These are phyloP conservation scores for Drosophila biarmipes DNA, from an alignment of 1,140 invertebrate species.

Conservation along the genomic window DNA sequence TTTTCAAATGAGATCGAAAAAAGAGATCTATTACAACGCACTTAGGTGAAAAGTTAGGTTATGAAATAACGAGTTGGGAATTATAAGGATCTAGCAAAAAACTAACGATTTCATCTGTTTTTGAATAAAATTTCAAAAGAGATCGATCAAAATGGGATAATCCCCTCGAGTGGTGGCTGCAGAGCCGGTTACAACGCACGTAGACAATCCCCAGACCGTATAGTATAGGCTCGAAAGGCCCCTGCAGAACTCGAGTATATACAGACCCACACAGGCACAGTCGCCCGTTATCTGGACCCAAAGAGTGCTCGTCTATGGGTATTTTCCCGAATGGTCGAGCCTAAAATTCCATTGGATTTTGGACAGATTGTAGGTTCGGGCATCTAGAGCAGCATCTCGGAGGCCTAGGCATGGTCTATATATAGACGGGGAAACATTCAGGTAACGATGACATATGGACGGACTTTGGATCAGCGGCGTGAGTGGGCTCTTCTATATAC, in stretches of 20 bases:
- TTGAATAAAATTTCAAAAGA: not conserved
- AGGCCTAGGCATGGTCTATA: slow-evolving; percentile 35
- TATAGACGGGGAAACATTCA: slow-evolving; percentile 37
- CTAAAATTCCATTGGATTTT: slow-evolving; percentile 27
- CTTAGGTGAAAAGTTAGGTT: not conserved
- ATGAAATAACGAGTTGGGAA: not conserved
- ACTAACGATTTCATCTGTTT: slow-evolving; percentile 6
- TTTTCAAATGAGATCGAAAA: slow-evolving; percentile 1
- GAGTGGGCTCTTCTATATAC: slow-evolving; percentile 18
- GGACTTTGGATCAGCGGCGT: slow-evolving; percentile 39
- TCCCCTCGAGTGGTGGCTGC: not conserved
- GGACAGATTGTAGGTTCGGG: slow-evolving; percentile 2
- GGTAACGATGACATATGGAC: slow-evolving; percentile 32
- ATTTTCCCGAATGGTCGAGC: slow-evolving; percentile 31
- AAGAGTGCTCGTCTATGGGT: slow-evolving; percentile 6
- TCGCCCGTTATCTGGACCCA: slow-evolving; percentile 12
- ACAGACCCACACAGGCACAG: not conserved
- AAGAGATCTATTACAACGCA: no score
- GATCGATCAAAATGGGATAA: slow-evolving; percentile 10
- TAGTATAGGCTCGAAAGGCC: slow-evolving; percentile 13
- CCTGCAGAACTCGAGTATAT: not conserved
- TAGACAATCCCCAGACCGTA: slow-evolving; percentile 22
- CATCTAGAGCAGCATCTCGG: slow-evolving; percentile 1
- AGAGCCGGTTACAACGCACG: slow-evolving; percentile 6
- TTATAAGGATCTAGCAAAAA: not conserved